Evolutionary conservation across 2,113 vertebrate species (phyloP).

Genomic region (Strix aluco): DNA sequence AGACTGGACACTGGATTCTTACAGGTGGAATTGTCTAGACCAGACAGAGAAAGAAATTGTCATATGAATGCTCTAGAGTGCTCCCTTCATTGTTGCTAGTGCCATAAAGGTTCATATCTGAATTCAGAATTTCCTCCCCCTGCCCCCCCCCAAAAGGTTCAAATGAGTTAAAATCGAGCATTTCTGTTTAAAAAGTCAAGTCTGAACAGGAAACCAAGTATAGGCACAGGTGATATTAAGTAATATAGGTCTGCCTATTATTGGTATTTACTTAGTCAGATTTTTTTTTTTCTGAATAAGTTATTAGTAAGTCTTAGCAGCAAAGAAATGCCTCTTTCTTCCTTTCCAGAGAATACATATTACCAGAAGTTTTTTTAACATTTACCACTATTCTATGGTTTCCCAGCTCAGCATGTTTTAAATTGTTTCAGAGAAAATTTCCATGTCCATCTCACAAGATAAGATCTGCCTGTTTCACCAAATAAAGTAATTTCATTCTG

Average conservation of each 20-base stretch:
- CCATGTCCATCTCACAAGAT: background rate
- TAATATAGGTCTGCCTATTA: background rate
- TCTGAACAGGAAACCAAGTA: background rate
- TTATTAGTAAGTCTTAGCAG: background rate
- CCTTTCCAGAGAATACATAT: background rate
- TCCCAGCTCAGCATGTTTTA: background rate
- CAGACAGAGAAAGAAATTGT: background rate
- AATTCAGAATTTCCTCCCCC: background rate
- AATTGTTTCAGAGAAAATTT: background rate
- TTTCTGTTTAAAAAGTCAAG: background rate
- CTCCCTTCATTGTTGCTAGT: background rate
- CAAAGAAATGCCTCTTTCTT: background rate
- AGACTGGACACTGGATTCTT: background rate
- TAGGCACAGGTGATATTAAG: background rate
- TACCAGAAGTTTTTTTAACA: background rate
- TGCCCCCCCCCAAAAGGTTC: background rate
- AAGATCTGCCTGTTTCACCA: background rate
- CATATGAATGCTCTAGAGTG: background rate
- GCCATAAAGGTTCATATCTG: background rate
- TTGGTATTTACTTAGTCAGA: background rate
- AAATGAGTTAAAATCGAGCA: background rate
- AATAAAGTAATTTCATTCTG: background rate
- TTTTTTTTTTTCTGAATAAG: background rate
- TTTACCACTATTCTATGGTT: background rate
- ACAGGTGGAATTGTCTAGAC: background rate